Evolutionary conservation across 2,797 vertebrate genomes (phyloP), one percentile per base, ranked within the genome.

Genomic region (Selene dorsalis): DNA sequence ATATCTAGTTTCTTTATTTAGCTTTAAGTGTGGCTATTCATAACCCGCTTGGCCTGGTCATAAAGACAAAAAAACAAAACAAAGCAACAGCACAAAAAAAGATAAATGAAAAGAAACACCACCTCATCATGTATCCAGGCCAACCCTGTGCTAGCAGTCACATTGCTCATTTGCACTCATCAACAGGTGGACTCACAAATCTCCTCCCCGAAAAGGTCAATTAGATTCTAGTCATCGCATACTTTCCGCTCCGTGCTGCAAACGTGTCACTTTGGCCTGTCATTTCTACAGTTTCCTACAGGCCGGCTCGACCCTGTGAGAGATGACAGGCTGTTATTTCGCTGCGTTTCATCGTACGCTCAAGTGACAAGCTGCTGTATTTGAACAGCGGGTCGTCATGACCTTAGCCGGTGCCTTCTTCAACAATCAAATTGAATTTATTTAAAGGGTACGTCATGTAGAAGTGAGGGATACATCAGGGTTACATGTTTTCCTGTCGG

Each of bases 161-260:
- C 67, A 76, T 63, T 69, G 4, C 50, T 32, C 55, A 48, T 65
- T 73, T 70, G 62, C 65, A 43, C 76, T 62, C 82, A 76, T 86
- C 87, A 78, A 90, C 90, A 90, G 87, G 87, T 91, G 85, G 80
- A 76, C 81, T 81, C 65, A 28, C 69, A 71, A 57, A 62, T 73
- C 77, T 43, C 41, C 72, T 48, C 39, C 38, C 9, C 32, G 73
- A 32, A 83, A 89, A 90, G 89, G 89, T 86, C 87, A 87, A 16
- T 72, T 56, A 38, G 61, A 72, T 69, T 75, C 70, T n/a, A n/a
- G 72, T 69, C 62, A 53, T 74, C 47, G 2, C 78, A 67, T 77
- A 58, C 26, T 87, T 88, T 85, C 87, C 30, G 2, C 45, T 73
- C 64, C 10, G 9, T 10, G 60, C 53, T 64, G 66, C 47, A 60